Evolutionary conservation across 2,797 vertebrate species (phyloP).

Genomic region (Natrix natrix): DNA sequence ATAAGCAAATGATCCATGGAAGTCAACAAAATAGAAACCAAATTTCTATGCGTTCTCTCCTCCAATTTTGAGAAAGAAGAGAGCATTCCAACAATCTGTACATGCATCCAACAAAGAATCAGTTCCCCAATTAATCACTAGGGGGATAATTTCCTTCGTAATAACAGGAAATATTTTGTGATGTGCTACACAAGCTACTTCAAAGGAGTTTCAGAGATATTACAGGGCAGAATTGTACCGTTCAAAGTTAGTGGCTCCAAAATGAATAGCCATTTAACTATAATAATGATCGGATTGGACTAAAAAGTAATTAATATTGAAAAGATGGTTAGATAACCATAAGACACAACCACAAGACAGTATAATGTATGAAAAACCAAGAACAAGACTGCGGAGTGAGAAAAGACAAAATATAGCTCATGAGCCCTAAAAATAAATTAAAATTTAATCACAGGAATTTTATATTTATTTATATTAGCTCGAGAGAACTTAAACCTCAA

Average conservation of each 20-base stretch:
- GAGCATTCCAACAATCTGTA: neutral
- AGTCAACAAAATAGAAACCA: neutral
- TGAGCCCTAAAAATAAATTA: neutral
- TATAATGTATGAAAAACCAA: neutral
- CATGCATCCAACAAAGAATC: neutral
- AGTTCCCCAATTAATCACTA: neutral
- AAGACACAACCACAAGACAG: neutral
- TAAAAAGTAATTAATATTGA: neutral
- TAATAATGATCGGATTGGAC: neutral
- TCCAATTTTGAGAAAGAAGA: neutral
- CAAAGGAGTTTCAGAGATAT: neutral
- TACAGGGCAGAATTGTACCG: neutral
- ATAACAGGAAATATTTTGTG: neutral
- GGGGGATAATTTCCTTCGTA: neutral
- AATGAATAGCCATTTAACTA: neutral
- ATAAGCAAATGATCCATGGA: neutral
- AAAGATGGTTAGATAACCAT: neutral
- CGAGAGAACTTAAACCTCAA: conserved; percentile 30
- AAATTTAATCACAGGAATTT: conserved; percentile 36
- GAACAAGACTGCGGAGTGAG: neutral
- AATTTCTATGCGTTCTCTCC: neutral
- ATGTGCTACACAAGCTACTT: neutral
- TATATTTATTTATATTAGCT: conserved; percentile 48
- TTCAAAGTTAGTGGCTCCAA: neutral
- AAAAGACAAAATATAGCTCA: neutral